Percentiles rank a stretch among this genome's conserved stretches.
phyloP scores from a whole-genome alignment of 2,113 vertebrate genomes.

The Syrmaticus mikado region DNA sequence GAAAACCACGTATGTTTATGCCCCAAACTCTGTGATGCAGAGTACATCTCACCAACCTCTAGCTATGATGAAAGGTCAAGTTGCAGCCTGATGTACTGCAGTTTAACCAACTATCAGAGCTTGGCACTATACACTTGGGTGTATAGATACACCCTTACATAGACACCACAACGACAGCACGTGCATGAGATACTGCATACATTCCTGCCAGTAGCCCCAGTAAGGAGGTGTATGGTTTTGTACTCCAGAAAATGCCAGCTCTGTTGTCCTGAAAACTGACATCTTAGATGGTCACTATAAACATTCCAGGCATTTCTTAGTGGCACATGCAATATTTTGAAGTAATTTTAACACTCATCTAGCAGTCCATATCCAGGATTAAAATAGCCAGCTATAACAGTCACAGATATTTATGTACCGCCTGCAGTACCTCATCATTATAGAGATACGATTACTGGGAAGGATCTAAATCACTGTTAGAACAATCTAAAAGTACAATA shows the following conservation, averaged over 20 bases:
- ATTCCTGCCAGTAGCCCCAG: background rate
- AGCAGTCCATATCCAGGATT: background rate
- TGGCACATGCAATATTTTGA: background rate
- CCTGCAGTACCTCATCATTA: background rate
- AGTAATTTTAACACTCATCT: background rate
- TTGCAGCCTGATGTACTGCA: background rate
- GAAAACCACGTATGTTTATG: background rate
- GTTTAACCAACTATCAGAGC: background rate
- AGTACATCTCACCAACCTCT: background rate
- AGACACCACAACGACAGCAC: rapidly evolving
- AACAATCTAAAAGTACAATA: background rate
- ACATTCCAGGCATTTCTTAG: background rate
- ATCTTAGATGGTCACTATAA: background rate
- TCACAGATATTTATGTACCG: background rate
- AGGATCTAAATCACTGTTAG: conserved; percentile 33
- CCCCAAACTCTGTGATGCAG: background rate
- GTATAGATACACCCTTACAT: rapidly evolving
- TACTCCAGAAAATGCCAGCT: background rate
- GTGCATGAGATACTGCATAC: rapidly evolving
- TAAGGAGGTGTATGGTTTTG: background rate
- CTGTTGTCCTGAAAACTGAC: rapidly evolving
- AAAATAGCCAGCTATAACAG: background rate
- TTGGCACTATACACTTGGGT: too few relatives aligned
- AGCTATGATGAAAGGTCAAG: background rate
- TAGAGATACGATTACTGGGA: background rate